Conservation (phyloP, 2,888 invertebrate species). For the Callinectes sapidus region DNA sequence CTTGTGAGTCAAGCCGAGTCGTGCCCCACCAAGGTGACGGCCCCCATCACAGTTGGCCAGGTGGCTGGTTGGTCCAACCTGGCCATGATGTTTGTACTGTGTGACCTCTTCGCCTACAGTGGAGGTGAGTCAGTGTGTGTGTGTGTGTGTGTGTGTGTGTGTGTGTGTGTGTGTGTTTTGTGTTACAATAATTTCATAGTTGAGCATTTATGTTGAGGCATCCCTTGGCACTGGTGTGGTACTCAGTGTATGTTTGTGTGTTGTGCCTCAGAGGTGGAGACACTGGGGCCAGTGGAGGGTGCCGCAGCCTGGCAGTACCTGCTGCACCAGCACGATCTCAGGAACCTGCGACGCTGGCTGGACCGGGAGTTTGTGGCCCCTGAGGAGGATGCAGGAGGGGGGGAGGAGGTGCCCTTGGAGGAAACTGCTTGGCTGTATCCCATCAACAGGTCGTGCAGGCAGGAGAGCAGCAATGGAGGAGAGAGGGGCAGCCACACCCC, state of each 20-base stretch:
- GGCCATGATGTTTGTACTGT: constrained; percentile 61
- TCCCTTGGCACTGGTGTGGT: not conserved
- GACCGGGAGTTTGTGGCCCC: constrained; percentile 45
- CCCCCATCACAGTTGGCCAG: constrained; percentile 61
- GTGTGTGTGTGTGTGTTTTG: too few species aligned
- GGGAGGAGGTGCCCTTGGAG: constrained; percentile 12
- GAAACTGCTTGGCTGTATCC: constrained; percentile 44
- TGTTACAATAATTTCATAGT: not conserved
- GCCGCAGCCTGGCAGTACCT: constrained; percentile 62
- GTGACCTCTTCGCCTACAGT: constrained; percentile 62
- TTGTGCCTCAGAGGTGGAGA: constrained; percentile 58
- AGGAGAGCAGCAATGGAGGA: not conserved
- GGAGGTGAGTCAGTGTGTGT: constrained; percentile 44
- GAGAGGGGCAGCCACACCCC: not conserved
- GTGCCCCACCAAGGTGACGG: constrained; percentile 18
- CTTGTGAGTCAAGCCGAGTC: constrained; percentile 49
- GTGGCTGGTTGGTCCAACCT: constrained; percentile 55
- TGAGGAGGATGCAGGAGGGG: not conserved
- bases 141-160: not conserved
- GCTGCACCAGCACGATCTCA: constrained; percentile 56
- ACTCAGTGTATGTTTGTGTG: not conserved
- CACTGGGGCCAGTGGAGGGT: constrained; percentile 52
- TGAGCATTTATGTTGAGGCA: not conserved
- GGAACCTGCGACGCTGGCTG: constrained; percentile 59
- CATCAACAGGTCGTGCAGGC: not conserved